Percentiles rank a stretch among this genome's conserved stretches.
Conservation (phyloP, 2,113 vertebrate genomes). For the Coregonus clupeaformis region DNA sequence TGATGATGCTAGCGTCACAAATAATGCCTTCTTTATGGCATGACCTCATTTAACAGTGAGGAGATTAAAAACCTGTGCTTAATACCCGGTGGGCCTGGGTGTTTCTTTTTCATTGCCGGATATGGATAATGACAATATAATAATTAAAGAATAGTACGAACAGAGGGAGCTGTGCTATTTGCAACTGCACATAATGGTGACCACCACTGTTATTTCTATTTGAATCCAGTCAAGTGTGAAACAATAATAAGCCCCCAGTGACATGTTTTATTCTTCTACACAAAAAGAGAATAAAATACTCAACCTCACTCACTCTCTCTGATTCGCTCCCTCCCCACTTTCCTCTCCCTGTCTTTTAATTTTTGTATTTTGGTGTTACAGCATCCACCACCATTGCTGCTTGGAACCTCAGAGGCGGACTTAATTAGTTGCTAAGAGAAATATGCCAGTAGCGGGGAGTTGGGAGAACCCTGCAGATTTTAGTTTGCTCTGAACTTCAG, state of each 20-base stretch:
- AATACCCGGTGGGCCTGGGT: slow-evolving; percentile 64
- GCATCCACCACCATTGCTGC: slow-evolving; percentile 62
- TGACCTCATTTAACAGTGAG: slow-evolving; percentile 66
- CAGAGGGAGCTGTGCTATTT: slow-evolving; percentile 63
- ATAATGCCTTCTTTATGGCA: slow-evolving; percentile 64
- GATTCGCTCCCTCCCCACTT: slow-evolving; percentile 2
- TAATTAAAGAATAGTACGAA: slow-evolving; percentile 79
- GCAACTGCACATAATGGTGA: slow-evolving; percentile 63
- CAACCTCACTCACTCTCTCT: slow-evolving; percentile 9
- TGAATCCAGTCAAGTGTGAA: slow-evolving; percentile 77
- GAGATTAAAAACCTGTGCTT: slow-evolving; percentile 71
- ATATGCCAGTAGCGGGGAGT: slow-evolving; percentile 69
- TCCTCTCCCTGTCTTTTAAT: slow-evolving; percentile 45
- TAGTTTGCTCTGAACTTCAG: slow-evolving; percentile 78
- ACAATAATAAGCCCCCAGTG: slow-evolving; percentile 76
- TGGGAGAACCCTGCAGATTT: slow-evolving; percentile 64
- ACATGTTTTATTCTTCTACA: slow-evolving; percentile 72
- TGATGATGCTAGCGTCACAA: slow-evolving; percentile 66
- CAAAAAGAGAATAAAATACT: slow-evolving; percentile 27
- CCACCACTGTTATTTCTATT: slow-evolving; percentile 75
- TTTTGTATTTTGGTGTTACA: slow-evolving; percentile 77
- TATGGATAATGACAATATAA: slow-evolving; percentile 77
- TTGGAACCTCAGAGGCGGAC: slow-evolving; percentile 77
- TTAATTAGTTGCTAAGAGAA: slow-evolving; percentile 83
- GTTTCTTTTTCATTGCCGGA: slow-evolving; percentile 67